Evolutionary conservation across 2,888 invertebrate genomes (phyloP), one percentile per base, ranked within the genome.

Genomic region (Caenorhabditis imperialis): DNA sequence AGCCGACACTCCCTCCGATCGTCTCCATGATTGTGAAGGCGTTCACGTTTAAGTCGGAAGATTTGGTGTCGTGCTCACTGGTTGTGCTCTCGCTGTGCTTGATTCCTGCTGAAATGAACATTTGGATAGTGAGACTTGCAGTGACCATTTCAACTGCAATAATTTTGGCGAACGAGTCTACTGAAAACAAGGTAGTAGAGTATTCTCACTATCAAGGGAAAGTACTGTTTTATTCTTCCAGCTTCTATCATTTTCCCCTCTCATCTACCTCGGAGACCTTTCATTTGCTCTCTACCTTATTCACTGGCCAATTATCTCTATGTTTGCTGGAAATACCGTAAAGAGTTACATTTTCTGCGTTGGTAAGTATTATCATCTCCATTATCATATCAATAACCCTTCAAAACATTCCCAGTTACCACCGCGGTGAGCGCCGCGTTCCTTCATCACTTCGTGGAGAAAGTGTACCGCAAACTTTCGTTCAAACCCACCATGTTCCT

Each of bases 231-330:
- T 1, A n/a, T 16, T 8, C 6, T 58, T 61, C 0, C 44, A 62
- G 62, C 14, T 62, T 7, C 33, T 53, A 4, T 25, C 45, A 45
- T 63, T 45, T 1, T 20, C 40, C 3, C 18, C 38, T 10, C 45
- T 63, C 0, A 20, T 25, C 1, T 63, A 63, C n/a, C 25, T 63
- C 7, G 62, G 62, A 0, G 62, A 63, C 12, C 44, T 63, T 30
- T 63, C 62, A 1, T 63, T 37, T 38, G 25, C 35, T 1, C 7
- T 63, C 12, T 63, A 63, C 20, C 30, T 63, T 3, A 40, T 63
- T 20, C 62, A 63, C 18, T 63, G 62, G 62, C 62, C 62, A 14
- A 30, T 54, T 4, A 63, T 63, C 14, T 54, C 62, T n/a, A 44
- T 63, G 12, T 63, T 63, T 14, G 20, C 45, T 1, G 37, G 33